phyloP scores from a whole-genome alignment of 2,113 vertebrate genomes.

The Peromyscus polionotus region DNA sequence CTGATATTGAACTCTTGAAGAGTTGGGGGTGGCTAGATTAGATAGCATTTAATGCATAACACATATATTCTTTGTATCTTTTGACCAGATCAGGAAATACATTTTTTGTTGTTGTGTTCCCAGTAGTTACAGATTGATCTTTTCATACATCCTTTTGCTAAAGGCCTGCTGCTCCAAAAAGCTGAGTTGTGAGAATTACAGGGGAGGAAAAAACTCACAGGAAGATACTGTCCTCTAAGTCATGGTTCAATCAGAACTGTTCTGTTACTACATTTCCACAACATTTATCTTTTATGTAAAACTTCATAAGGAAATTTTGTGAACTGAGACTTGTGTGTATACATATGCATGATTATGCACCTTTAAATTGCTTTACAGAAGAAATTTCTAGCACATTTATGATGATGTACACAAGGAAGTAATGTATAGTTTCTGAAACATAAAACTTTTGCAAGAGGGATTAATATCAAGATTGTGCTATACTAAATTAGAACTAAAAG shows the following conservation, averaged over 20 bases:
- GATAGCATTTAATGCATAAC: too few species aligned
- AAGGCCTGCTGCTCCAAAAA: too few species aligned
- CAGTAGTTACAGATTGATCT: background rate
- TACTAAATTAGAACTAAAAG: background rate
- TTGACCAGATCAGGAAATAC: background rate
- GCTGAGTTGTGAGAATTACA: background rate
- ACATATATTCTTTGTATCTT: background rate
- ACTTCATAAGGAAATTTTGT: background rate
- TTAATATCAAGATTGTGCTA: background rate
- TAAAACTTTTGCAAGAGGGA: background rate
- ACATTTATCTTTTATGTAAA: background rate
- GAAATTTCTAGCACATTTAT: background rate
- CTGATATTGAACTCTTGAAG: too few species aligned
- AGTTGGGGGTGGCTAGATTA: too few species aligned
- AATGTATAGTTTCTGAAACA: constrained; percentile 6
- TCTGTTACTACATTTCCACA: background rate
- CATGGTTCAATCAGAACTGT: background rate
- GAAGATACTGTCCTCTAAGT: background rate
- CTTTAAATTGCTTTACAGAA: background rate
- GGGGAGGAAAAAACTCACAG: background rate
- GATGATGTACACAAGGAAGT: background rate
- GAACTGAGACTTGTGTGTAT: background rate
- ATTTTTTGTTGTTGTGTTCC: background rate
- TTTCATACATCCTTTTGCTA: background rate
- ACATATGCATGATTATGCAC: background rate